Conservation (phyloP, 2,888 invertebrate species). For the Ormia ochracea region DNA sequence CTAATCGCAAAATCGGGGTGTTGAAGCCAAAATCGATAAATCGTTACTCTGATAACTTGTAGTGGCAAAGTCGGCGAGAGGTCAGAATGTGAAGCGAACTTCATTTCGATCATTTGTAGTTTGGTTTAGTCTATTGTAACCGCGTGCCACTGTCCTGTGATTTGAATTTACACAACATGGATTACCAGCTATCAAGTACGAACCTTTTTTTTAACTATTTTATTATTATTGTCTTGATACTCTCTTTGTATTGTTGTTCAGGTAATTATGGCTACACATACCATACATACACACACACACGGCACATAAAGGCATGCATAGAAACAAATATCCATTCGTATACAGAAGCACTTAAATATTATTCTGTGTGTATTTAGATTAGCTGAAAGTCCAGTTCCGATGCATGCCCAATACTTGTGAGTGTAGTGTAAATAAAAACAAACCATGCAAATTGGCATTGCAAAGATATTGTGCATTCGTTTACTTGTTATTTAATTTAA, state of each 20-base stretch:
- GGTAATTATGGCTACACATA: constrained; percentile 29
- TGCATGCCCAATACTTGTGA: constrained; percentile 7
- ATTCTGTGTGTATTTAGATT: not conserved
- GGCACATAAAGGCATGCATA: not conserved
- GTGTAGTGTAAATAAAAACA: constrained; percentile 36
- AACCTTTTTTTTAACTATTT: constrained; percentile 24
- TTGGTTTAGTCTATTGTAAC: not conserved
- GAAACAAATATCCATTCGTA: not conserved
- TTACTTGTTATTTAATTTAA: constrained; percentile 27
- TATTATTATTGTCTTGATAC: constrained; percentile 11
- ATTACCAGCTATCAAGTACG: constrained; percentile 16
- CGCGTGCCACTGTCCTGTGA: not conserved
- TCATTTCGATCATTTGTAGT: not conserved
- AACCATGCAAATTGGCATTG: constrained; percentile 35
- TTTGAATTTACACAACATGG: constrained; percentile 34
- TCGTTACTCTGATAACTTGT: no score
- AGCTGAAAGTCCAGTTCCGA: not conserved
- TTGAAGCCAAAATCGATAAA: no score
- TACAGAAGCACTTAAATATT: not conserved
- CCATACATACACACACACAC: not conserved
- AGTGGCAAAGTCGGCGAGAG: no score
- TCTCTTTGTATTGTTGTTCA: constrained; percentile 32
- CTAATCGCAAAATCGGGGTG: no score
- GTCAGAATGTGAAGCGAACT: not conserved
- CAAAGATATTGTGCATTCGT: constrained; percentile 36